A percentile compares a stretch with the other conserved stretches of the same genome.
These are phyloP conservation scores for Phymanthus crucifer DNA, from an alignment of 92 coral and sea anemone species.

Conservation along the genomic window DNA sequence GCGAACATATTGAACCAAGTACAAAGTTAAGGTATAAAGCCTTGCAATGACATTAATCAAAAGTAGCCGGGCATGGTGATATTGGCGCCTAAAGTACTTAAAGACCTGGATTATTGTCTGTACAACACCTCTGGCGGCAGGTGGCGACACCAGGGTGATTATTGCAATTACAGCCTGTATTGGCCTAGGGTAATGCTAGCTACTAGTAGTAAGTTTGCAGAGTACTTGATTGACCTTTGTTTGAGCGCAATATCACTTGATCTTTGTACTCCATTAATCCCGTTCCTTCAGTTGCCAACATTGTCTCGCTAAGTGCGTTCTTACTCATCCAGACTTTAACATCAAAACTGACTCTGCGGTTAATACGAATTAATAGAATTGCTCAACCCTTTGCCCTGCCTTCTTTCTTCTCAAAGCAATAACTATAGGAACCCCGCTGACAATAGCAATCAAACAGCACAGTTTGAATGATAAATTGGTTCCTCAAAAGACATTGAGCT, in stretches of 20 bases:
- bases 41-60: neutral
- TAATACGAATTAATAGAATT: neutral
- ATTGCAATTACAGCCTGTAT: neutral
- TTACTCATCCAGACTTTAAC: neutral
- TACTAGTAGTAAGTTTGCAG: too few species aligned
- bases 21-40: neutral
- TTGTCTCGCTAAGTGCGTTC: neutral
- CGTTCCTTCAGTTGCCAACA: neutral
- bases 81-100: neutral
- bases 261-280: neutral
- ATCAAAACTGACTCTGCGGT: neutral
- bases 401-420: neutral
- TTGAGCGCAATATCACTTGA: neutral
- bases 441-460: neutral
- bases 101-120: neutral
- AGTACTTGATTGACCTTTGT: neutral
- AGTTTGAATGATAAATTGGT: neutral
- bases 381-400: neutral
- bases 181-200: neutral
- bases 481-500: neutral
- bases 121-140: neutral
- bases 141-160: neutral
- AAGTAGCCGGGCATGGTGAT: neutral
- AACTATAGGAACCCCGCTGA: slow-evolving; percentile 1
- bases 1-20: neutral